Evolutionary conservation across 2,113 vertebrate species (phyloP), one percentile per base, ranked within the genome.

Genomic region (Setophaga petechia): DNA sequence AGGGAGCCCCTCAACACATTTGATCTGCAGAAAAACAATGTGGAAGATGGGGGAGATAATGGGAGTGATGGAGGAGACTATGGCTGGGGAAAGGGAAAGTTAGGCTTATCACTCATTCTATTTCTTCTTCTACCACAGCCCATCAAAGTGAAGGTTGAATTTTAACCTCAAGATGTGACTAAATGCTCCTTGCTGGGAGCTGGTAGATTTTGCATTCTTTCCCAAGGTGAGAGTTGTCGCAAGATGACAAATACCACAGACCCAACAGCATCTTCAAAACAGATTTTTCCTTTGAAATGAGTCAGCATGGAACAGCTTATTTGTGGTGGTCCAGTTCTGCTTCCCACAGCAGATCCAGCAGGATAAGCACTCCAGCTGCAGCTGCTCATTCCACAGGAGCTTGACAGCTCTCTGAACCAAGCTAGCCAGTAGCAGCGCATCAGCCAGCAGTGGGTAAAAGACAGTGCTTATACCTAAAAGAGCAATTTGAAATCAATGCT

Each of bases 291-390:
- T 94, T 91, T 94, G 66, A 94, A 95, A 55, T 89, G 93, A 94
- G 65, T 97, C 96, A 97, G 89, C 86, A 78, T 51, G 57, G 69
- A 96, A 41, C 65, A 72, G 80, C 91, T 94, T 96, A 95, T 92
- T 95, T 93, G 91, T 84, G 89, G 94, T 93, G 89, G 82, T 94
- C 95, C 73, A 41, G 73, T 89, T 97, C 91, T 95, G 95, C 95
- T 95, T 97, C 81, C 62, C 54, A 74, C 89, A 97, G 95, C 93
- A 95, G 65, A 95, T 95, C 77, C 89, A 89, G 41, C 84, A 94
- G 84, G 43, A 84, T 92, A 94, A 94, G 84, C 73, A 27, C 80
- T 93, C 83, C 93, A 94, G 80, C 86, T 97, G 87, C 95, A 95
- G 89, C 89, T 95, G 77, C 69, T 91, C 10, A 0, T 94, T 87